Conservation (phyloP, 2,888 invertebrate species). For the Tuta absoluta region DNA sequence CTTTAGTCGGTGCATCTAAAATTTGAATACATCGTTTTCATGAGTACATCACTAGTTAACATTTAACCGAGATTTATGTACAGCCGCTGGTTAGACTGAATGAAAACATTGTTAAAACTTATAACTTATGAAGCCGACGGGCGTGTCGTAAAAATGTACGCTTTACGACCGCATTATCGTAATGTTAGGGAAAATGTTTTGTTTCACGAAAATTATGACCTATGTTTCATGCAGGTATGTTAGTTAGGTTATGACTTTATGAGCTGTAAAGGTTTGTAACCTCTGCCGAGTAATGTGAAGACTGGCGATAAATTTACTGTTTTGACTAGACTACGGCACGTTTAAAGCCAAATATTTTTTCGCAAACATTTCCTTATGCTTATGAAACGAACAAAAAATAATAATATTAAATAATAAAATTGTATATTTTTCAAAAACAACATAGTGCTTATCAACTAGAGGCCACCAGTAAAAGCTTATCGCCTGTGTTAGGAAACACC, state of each 20-base stretch:
- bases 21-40: no score
- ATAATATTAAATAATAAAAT: no score
- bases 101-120: constrained; percentile 67
- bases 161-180: constrained; percentile 47
- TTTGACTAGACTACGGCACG: no score
- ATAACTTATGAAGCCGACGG: constrained; percentile 43
- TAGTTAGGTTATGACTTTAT: background rate
- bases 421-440: no score
- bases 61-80: constrained; percentile 60
- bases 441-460: no score
- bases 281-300: background rate
- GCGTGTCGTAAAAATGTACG: constrained; percentile 42
- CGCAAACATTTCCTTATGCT: no score
- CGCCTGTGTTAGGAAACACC: no score
- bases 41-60: constrained; percentile 32
- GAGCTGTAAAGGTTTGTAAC: constrained; percentile 8
- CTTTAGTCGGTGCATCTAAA: no score
- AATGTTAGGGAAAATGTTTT: constrained; percentile 43
- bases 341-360: no score
- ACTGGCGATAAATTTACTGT: background rate
- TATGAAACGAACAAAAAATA: no score
- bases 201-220: constrained; percentile 41
- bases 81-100: constrained; percentile 59
- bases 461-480: no score
- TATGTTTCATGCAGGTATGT: constrained; percentile 28